Evolutionary conservation across 2,797 vertebrate species (phyloP).

Genomic region (Xenops minutus): DNA sequence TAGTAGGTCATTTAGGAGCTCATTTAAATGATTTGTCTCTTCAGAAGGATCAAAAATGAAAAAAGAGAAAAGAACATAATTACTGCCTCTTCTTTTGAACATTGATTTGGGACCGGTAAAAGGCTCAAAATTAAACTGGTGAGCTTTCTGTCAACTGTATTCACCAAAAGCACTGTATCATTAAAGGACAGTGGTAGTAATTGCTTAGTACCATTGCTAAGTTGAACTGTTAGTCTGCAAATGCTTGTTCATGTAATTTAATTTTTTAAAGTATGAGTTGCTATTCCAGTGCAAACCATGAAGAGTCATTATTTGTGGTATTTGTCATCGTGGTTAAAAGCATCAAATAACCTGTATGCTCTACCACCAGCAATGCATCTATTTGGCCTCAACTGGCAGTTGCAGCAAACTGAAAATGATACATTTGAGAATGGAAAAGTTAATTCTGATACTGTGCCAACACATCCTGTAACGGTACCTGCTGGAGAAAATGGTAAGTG

Average conservation of each 20-base stretch:
- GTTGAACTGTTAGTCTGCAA: slow-evolving; percentile 38
- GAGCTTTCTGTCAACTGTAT: slow-evolving; percentile 18
- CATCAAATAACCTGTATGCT: slow-evolving; percentile 58
- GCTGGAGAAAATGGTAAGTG: slow-evolving; percentile 90
- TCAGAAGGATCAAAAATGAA: slow-evolving; percentile 17
- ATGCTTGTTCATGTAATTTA: slow-evolving; percentile 29
- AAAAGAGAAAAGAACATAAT: background rate
- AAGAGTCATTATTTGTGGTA: background rate
- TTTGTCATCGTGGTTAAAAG: slow-evolving; percentile 21
- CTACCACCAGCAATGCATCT: slow-evolving; percentile 92
- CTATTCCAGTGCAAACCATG: background rate
- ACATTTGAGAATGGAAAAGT: slow-evolving; percentile 96
- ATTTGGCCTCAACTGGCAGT: slow-evolving; percentile 98
- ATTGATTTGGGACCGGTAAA: background rate
- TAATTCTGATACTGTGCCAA: slow-evolving; percentile 87
- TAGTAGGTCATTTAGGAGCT: background rate
- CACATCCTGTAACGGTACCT: slow-evolving; percentile 87
- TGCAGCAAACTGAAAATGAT: slow-evolving; percentile 94
- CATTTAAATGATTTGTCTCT: background rate
- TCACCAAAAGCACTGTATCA: background rate
- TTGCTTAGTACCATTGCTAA: slow-evolving; percentile 10
- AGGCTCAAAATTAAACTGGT: slow-evolving; percentile 14
- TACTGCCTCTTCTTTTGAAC: slow-evolving; percentile 2
- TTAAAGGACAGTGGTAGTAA: slow-evolving; percentile 26
- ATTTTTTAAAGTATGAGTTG: slow-evolving; percentile 35